Conservation (phyloP, 2,797 vertebrate genomes). For the Tokudaia muenninki region DNA sequence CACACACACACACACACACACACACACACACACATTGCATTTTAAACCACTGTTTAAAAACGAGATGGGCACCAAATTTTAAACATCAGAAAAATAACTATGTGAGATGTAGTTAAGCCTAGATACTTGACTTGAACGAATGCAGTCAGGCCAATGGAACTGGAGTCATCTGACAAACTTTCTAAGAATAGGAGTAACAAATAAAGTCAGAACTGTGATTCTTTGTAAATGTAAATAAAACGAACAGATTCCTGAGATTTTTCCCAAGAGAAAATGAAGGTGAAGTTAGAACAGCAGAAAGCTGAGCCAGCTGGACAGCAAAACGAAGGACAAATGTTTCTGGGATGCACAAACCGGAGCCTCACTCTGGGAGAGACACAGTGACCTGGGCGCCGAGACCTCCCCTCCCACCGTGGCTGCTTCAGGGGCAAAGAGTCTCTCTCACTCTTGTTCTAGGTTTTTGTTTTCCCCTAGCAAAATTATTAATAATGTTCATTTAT, state of each 20-base stretch:
- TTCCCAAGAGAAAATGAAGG: not conserved
- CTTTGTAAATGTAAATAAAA: not conserved
- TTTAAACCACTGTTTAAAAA: not conserved
- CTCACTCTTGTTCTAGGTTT: not conserved
- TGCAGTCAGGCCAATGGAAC: not conserved
- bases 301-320: not conserved
- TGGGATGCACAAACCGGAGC: not conserved
- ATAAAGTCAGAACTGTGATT: not conserved
- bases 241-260: not conserved
- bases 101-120: not conserved
- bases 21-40: not conserved
- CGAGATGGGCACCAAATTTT: not conserved
- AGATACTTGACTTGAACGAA: not conserved
- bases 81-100: not conserved
- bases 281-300: not conserved
- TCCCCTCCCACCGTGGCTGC: not conserved
- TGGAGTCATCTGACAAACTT: not conserved
- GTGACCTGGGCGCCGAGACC: not conserved
- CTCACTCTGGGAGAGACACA: not conserved
- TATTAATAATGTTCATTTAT: slow-evolving; percentile 46
- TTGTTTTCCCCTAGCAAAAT: slow-evolving; percentile 2
- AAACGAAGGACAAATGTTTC: not conserved
- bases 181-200: not conserved
- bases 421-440: not conserved
- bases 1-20: not conserved